Conservation (phyloP, 2,113 vertebrate species). For the Crotalus helleri region DNA sequence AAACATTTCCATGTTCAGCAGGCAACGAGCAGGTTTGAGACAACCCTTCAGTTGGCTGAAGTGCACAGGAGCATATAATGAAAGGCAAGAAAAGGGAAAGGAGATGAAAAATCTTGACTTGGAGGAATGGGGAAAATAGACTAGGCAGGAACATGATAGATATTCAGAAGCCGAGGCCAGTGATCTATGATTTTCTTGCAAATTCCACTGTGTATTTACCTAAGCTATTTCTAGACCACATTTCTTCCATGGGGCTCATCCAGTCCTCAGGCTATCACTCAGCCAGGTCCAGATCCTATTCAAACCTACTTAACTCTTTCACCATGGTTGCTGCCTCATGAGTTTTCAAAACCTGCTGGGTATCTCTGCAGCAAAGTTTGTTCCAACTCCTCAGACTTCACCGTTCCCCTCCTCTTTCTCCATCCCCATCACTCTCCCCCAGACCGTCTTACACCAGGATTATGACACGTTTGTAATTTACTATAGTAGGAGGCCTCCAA, state of each 20-base stretch:
- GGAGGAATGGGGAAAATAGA: not conserved
- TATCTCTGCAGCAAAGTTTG: not conserved
- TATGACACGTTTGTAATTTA: slow-evolving; percentile 60
- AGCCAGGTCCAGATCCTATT: too few relatives aligned
- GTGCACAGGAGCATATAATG: not conserved
- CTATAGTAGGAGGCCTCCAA: slow-evolving; percentile 60
- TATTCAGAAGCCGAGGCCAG: not conserved
- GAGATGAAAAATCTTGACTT: not conserved
- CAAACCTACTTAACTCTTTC: not conserved
- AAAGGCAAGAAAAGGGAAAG: not conserved
- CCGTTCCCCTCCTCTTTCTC: not conserved
- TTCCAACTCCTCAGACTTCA: slow-evolving; percentile 24
- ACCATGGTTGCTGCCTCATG: not conserved
- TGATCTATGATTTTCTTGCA: not conserved
- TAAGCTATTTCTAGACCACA: not conserved
- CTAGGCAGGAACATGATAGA: not conserved
- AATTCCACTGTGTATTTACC: not conserved
- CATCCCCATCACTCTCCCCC: not conserved
- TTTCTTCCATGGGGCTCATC: not conserved
- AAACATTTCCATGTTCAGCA: not conserved
- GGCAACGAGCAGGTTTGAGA: not conserved
- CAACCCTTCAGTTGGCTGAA: not conserved
- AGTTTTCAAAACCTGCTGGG: not conserved
- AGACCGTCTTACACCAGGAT: slow-evolving; percentile 22
- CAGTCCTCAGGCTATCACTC: not conserved